Percentiles rank a stretch among this genome's conserved stretches.
phyloP scores from a whole-genome alignment of 1,140 invertebrate species.

The Hycleus cichorii region DNA sequence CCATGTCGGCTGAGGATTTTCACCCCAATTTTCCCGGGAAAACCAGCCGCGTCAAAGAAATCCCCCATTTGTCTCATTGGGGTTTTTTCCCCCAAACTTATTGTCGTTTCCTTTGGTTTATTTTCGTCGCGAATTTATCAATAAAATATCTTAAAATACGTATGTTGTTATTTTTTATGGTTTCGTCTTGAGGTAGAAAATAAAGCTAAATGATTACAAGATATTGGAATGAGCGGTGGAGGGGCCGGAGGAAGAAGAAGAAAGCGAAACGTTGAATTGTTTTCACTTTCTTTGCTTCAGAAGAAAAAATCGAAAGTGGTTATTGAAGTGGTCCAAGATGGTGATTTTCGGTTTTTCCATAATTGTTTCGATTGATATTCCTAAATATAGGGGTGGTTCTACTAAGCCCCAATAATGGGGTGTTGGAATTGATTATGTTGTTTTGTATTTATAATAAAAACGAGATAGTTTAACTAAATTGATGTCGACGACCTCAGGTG shows the following conservation, averaged over 20 bases:
- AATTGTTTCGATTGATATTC: no score
- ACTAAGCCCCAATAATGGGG: no score
- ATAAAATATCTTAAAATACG: no score
- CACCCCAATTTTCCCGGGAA: slow-evolving; percentile 27
- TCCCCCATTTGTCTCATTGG: not conserved
- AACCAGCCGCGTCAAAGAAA: not conserved
- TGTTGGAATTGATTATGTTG: not conserved
- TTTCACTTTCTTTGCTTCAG: slow-evolving; percentile 8
- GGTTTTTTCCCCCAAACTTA: slow-evolving; percentile 1
- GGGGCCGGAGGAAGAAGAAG: not conserved
- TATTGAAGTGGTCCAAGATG: not conserved
- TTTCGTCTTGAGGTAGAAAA: no score
- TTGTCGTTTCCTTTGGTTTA: not conserved
- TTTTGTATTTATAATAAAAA: not conserved
- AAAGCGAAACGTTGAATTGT: not conserved
- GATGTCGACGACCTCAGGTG: slow-evolving; percentile 23
- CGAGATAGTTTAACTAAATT: slow-evolving; percentile 1
- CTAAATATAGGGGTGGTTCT: no score
- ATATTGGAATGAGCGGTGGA: no score
- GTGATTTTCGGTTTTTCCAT: not conserved
- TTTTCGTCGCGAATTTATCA: no score
- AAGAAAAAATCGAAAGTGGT: slow-evolving; percentile 7
- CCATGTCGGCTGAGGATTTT: slow-evolving; percentile 17
- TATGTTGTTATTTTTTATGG: no score
- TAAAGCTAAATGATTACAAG: no score